Conservation (phyloP, 2,113 vertebrate species). For the Eulemur rufifrons region DNA sequence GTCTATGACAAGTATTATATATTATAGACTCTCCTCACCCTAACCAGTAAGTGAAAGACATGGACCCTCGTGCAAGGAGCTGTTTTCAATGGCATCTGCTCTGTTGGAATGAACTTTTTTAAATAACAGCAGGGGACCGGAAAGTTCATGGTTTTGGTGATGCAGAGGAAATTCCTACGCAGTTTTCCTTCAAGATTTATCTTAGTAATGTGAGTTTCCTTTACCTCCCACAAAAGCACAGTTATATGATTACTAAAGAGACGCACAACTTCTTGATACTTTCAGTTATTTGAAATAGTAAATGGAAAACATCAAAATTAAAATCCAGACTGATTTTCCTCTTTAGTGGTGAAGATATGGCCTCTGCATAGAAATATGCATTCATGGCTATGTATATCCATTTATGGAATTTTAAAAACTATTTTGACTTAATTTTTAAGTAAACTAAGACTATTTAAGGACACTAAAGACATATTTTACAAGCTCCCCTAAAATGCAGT, state of each 20-base stretch:
- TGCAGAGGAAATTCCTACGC: background rate
- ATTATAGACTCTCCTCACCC: background rate
- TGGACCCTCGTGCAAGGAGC: background rate
- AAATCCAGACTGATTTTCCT: background rate
- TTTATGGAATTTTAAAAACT: background rate
- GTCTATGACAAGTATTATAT: background rate
- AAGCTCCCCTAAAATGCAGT: background rate
- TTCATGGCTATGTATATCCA: background rate
- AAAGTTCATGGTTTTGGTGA: background rate
- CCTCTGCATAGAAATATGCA: background rate
- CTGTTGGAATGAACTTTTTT: background rate
- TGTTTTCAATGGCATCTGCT: background rate
- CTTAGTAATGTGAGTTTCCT: background rate
- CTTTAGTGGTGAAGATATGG: background rate
- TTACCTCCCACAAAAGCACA: background rate
- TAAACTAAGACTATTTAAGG: conserved; percentile 5
- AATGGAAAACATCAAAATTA: background rate
- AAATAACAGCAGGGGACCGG: background rate
- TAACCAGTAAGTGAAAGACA: background rate
- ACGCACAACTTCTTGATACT: background rate
- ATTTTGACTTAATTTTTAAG: conserved; percentile 30
- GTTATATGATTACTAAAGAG: background rate
- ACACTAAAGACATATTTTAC: background rate
- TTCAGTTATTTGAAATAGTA: background rate
- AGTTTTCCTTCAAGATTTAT: background rate